Evolutionary conservation across 2,113 vertebrate genomes (phyloP).

Genomic region (Notechis scutatus): DNA sequence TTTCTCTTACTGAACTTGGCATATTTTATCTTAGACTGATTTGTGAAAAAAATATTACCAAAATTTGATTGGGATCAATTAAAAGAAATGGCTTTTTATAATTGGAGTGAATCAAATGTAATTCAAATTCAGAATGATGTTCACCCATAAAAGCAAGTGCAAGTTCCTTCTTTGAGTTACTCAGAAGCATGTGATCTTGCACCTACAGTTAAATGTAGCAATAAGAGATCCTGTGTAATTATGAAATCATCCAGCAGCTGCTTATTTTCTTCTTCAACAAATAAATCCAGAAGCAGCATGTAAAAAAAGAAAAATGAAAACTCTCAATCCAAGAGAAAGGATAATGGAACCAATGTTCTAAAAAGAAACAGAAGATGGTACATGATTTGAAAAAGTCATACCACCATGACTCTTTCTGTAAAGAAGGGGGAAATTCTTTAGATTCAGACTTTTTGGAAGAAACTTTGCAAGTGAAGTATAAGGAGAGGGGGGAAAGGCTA

Average conservation of each 20-base stretch:
- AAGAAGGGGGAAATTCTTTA: background rate
- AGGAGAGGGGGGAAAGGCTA: background rate
- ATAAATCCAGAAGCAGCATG: conserved; percentile 14
- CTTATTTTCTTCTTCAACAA: conserved; percentile 39
- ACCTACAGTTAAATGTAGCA: conserved; percentile 54
- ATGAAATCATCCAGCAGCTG: background rate
- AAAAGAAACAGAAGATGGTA: background rate
- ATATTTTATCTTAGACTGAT: background rate
- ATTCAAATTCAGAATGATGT: background rate
- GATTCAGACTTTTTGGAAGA: background rate
- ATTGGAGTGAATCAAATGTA: conserved; percentile 1
- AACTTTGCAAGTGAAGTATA: conserved; percentile 3
- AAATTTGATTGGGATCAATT: background rate
- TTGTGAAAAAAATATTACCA: background rate
- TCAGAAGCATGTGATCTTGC: conserved; percentile 53
- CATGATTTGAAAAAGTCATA: background rate
- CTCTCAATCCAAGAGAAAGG: conserved; percentile 15
- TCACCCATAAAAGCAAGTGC: conserved; percentile 26
- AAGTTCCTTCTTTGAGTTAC: conserved; percentile 54
- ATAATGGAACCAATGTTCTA: background rate
- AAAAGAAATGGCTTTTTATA: background rate
- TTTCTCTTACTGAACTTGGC: conserved; percentile 38
- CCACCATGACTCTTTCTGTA: background rate
- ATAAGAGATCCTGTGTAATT: conserved; percentile 26
- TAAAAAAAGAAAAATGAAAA: conserved; percentile 6